These are phyloP conservation scores for Papilio gigon DNA, from an alignment of 2,888 invertebrate genomes.

Conservation along the genomic window DNA sequence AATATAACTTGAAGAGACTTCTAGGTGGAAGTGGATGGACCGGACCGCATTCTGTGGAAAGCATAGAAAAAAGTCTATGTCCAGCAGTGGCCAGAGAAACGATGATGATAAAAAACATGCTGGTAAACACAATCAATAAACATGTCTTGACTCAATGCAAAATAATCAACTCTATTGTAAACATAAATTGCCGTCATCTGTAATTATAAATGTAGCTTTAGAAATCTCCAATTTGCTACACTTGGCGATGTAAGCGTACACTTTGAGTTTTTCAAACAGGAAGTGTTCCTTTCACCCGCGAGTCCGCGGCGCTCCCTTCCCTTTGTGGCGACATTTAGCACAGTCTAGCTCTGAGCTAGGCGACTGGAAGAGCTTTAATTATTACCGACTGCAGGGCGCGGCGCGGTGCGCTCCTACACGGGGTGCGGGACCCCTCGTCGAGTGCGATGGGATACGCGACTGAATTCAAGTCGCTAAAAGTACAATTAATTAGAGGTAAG, in stretches of 20 bases:
- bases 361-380: slow-evolving; percentile 70
- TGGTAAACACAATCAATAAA: no score
- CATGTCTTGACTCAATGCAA: no score
- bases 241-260: slow-evolving; percentile 46
- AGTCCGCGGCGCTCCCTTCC: slow-evolving; percentile 64
- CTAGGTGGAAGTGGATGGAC: no score
- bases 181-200: slow-evolving; percentile 38
- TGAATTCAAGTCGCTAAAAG: not conserved
- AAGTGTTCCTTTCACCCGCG: slow-evolving; percentile 64
- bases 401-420: slow-evolving; percentile 50
- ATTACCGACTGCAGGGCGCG: slow-evolving; percentile 63
- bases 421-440: slow-evolving; percentile 50
- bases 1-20: not conserved
- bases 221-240: slow-evolving; percentile 27
- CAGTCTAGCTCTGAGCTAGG: slow-evolving; percentile 66
- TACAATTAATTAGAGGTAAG: slow-evolving; percentile 1
- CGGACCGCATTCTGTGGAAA: no score
- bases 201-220: slow-evolving; percentile 24
- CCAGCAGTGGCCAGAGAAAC: no score
- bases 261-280: slow-evolving; percentile 56
- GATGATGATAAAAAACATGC: no score
- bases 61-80: no score
- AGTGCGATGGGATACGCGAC: not conserved
- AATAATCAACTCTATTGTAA: slow-evolving; percentile 41
- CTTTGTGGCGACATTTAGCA: slow-evolving; percentile 66